Conservation (phyloP, 2,113 vertebrate species). For the Haemorhous mexicanus region DNA sequence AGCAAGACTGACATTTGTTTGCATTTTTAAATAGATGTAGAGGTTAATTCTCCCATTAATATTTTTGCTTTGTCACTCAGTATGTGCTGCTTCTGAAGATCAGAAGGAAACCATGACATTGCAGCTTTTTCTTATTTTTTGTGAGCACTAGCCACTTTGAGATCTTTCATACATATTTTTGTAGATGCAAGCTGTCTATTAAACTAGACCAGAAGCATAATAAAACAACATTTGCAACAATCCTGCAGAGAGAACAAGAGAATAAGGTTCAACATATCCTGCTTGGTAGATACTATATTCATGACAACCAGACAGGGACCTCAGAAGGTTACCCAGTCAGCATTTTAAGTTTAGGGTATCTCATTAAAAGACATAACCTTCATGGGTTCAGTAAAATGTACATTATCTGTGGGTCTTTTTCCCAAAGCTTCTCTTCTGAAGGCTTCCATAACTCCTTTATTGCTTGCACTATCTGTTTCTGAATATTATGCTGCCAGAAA, state of each 20-base stretch:
- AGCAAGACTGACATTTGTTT: not conserved
- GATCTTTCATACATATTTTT: not conserved
- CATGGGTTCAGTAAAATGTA: not conserved
- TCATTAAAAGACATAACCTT: not conserved
- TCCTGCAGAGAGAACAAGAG: not conserved
- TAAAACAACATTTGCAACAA: not conserved
- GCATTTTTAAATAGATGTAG: not conserved
- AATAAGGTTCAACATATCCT: not conserved
- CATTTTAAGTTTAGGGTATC: not conserved
- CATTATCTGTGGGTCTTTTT: not conserved
- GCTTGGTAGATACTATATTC: not conserved
- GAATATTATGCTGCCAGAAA: not conserved
- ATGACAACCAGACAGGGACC: not conserved
- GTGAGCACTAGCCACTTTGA: not conserved
- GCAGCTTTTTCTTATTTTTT: not conserved
- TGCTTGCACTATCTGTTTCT: not conserved
- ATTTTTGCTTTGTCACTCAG: not conserved
- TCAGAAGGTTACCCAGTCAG: not conserved
- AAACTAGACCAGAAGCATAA: not conserved
- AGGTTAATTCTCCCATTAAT: not conserved
- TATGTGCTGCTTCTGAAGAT: not conserved
- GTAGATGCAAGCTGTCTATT: not conserved
- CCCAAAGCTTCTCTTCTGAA: not conserved
- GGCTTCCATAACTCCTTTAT: not conserved
- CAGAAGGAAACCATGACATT: not conserved